Conservation (phyloP, 1,140 invertebrate species). For the Leptoteleia sp. region DNA sequence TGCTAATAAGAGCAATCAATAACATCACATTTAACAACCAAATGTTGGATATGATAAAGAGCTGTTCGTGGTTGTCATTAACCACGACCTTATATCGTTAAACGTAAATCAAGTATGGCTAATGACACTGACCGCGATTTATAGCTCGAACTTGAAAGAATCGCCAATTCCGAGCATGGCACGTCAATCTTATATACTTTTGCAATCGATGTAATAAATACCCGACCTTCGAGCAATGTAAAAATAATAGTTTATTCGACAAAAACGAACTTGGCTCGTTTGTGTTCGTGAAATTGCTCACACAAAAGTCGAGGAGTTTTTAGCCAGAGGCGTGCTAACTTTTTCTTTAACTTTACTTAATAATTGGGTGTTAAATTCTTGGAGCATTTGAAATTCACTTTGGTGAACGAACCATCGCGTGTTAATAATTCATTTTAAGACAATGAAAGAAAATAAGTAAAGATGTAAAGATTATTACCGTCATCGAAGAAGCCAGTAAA, state of each 20-base stretch:
- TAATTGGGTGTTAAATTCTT: constrained; percentile 10
- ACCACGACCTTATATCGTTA: constrained; percentile 19
- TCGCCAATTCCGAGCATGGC: constrained; percentile 59
- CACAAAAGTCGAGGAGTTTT: not conserved
- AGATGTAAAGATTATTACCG: constrained; percentile 66
- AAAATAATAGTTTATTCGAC: constrained; percentile 35
- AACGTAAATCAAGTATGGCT: constrained; percentile 49
- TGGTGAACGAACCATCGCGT: not conserved
- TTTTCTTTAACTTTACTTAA: constrained; percentile 1
- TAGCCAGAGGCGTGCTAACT: too few species aligned
- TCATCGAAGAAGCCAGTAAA: constrained; percentile 90
- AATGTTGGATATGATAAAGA: constrained; percentile 14
- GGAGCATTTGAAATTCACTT: not conserved
- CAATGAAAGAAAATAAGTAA: constrained; percentile 3
- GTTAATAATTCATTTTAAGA: constrained; percentile 9
- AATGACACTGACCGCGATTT: constrained; percentile 73
- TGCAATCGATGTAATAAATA: constrained; percentile 35
- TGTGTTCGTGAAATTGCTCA: constrained; percentile 7
- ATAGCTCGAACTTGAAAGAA: constrained; percentile 50
- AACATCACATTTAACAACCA: not conserved
- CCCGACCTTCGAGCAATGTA: constrained; percentile 27
- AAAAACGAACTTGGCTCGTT: constrained; percentile 10
- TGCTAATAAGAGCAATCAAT: constrained; percentile 19
- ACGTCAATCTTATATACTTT: constrained; percentile 35
- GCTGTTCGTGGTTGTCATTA: constrained; percentile 5